phyloP scores from a whole-genome alignment of 1,140 invertebrate genomes.

The Drosophila pruinosa region DNA sequence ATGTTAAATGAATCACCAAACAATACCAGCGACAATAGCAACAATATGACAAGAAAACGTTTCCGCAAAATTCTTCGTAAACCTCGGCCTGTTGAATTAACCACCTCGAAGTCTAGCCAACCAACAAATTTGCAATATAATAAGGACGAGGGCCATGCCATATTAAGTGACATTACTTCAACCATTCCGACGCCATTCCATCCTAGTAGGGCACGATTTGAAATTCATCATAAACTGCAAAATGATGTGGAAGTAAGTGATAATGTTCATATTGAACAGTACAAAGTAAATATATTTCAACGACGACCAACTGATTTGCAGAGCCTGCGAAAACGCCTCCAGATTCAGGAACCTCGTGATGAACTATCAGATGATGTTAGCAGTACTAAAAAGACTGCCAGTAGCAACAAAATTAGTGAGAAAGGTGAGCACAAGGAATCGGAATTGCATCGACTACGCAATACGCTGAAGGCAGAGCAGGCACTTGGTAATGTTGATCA shows the following conservation, averaged over 20 bases:
- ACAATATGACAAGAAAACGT: slow-evolving; percentile 50
- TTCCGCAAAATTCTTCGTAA: slow-evolving; percentile 78
- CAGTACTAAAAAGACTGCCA: slow-evolving; percentile 29
- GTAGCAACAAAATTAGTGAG: neutral
- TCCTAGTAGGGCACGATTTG: slow-evolving; percentile 43
- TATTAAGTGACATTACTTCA: slow-evolving; percentile 7
- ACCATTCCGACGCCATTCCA: slow-evolving; percentile 56
- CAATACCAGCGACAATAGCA: slow-evolving; percentile 14
- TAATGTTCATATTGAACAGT: neutral
- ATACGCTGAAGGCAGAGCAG: slow-evolving; percentile 68
- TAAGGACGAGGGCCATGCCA: neutral
- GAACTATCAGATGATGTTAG: slow-evolving; percentile 39
- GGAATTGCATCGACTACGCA: slow-evolving; percentile 54
- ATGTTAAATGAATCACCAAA: neutral
- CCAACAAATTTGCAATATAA: neutral
- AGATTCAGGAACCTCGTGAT: slow-evolving; percentile 46
- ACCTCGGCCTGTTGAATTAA: slow-evolving; percentile 39
- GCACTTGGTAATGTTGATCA: slow-evolving; percentile 50
- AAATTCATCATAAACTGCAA: neutral
- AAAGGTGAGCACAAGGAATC: slow-evolving; percentile 12
- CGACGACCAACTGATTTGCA: slow-evolving; percentile 29
- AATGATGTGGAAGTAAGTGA: neutral
- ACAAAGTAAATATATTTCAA: neutral
- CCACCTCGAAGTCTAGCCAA: neutral
- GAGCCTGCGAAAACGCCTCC: slow-evolving; percentile 56